Percentiles rank a stretch among this genome's conserved stretches.
phyloP scores from a whole-genome alignment of 2,797 vertebrate species.

The Jordanella pulchra region DNA sequence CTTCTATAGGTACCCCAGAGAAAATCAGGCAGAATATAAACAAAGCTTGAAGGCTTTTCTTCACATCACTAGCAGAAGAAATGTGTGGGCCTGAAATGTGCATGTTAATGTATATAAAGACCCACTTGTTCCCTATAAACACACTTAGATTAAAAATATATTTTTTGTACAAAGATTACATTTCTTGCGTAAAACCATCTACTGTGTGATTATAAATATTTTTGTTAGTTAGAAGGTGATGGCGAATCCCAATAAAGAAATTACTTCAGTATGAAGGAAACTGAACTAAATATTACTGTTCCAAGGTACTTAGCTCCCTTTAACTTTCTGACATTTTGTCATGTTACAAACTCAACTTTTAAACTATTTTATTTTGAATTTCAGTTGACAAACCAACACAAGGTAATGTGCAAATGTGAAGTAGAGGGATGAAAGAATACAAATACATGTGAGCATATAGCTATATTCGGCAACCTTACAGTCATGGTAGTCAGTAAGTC shows the following conservation, averaged over 20 bases:
- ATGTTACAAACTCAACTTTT: background rate
- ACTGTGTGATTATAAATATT: background rate
- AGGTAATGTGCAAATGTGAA: background rate
- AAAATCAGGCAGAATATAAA: constrained; percentile 13
- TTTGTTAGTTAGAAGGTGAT: background rate
- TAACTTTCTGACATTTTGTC: background rate
- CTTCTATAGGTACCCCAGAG: constrained; percentile 5
- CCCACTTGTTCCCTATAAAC: background rate
- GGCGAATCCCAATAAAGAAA: background rate
- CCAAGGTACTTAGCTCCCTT: background rate
- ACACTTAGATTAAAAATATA: constrained; percentile 3
- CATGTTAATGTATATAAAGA: background rate
- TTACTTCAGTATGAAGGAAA: background rate
- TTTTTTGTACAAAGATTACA: background rate
- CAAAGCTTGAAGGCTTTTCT: constrained; percentile 28
- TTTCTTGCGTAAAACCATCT: background rate
- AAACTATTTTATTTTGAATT: background rate
- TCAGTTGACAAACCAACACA: background rate
- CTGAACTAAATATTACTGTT: background rate
- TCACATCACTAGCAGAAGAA: constrained; percentile 3
- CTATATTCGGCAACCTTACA: no score
- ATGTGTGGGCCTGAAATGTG: constrained; percentile 12
- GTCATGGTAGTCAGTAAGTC: no score
- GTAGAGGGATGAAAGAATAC: background rate
- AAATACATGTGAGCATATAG: no score